Base-by-base conservation (phyloP, 2,888 invertebrate species). In the Doris montereyensis region DNA sequence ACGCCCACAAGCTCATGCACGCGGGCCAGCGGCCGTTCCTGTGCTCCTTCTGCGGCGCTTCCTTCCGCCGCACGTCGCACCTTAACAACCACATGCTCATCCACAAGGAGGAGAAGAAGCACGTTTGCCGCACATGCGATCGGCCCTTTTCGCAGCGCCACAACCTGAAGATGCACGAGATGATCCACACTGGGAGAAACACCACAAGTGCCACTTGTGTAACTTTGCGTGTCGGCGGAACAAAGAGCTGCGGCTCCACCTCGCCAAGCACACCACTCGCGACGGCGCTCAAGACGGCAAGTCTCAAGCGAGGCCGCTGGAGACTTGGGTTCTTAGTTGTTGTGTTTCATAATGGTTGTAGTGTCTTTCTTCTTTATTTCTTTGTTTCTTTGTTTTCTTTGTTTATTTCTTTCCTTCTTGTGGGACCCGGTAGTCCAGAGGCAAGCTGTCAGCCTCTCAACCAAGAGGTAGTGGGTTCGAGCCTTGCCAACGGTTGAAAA, bases 161-260 rank as follows among this genome's bases (percentile, higher is more conserved):
- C 73, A 78, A 81, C 78, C 76, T 81, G 10, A 78, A 78, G 78
- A 78, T 74, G 62, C 81, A 81, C 34, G 78, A 81, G 76, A 76
- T 78, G 76, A 72, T 74, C 24, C 81, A 81, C 68, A 75, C 76
- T 24, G 81, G 4, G 81, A 81, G 74, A 81, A 76, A 26, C 81
- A 78, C 0, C 79, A 77, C 72, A 4, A 52, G 26, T 81, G 78
- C 60, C 67, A 73, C 32, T 79, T 68, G n/a, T 79, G 79, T 28
- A 75, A 65, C 70, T 79, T 79, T 60, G 74, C 79, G 8, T 79
- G 79, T 26, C 74, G 79, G n/a, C 52, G 79, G 26, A 79, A 79
- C 75, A 79, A 79, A 35, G 79, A 74, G n/a, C 41, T 79, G 21
- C 79, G 75, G 68, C 79, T 79, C 0, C 79, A 79, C 35, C 74